Evolutionary conservation across 2,113 vertebrate species (phyloP), one percentile per base, ranked within the genome.

Genomic region (Hypocryptadius cinnamomeus): DNA sequence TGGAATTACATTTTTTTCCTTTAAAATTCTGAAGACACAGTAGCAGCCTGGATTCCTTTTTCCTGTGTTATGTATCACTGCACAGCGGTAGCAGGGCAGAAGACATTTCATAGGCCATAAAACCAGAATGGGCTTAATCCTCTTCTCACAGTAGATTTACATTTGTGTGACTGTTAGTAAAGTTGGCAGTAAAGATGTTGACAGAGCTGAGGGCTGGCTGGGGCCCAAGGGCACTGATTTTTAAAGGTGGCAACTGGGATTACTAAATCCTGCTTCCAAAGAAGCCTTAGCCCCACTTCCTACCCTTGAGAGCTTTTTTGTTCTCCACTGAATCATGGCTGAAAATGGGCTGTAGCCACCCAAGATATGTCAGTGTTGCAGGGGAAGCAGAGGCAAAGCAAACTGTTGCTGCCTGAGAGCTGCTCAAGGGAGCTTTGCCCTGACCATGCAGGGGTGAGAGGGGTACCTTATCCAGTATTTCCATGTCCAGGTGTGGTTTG

Each of bases 111-210:
- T 91, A 92, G 95, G 70, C 96, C 50, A 61, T 93, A 96, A 95
- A 94, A 82, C 79, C 89, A 93, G 94, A 91, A 94, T 76, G 70
- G 73, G 63, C 70, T 89, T 95, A 96, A 96, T 96, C 91, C 92
- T 91, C 78, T 93, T 93, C 91, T 94, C 92, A 92, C 89, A 94
- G 70, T 65, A 91, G 84, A 87, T 94, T 96, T 94, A 95, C 94
- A 92, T 93, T 92, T 92, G 87, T 93, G 92, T 87, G 88, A 92
- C 87, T 89, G 86, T 85, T 94, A 73, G 87, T 92, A 66, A 94
- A 96, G 93, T 94, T 95, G 87, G 92, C 92, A 96, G 74, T 72
- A 85, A 94, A 94, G 91, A 85, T 94, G 91, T 82, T 96, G 95
- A 92, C 92, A 91, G 84, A 96, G 79, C 80, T 64, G 78, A 89